A percentile compares a stretch with the other conserved stretches of the same genome.
Conservation (phyloP, 2,113 vertebrate genomes). For the Paramormyrops kingsleyae region DNA sequence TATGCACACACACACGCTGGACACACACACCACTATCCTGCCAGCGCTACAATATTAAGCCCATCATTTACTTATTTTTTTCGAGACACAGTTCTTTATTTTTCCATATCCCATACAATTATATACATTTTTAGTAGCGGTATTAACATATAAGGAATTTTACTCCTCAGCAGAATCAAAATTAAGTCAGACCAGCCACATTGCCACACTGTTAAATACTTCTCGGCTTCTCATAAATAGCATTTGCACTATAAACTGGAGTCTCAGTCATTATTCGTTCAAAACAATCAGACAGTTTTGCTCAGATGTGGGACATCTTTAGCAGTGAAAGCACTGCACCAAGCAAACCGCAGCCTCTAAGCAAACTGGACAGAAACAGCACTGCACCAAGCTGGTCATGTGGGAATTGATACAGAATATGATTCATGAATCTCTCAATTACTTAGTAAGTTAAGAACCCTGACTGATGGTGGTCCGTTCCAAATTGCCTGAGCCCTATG, state of each 20-base stretch:
- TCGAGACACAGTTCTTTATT: neutral
- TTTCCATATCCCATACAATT: neutral
- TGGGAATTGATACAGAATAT: conserved; percentile 55
- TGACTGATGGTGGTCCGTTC: conserved; percentile 50
- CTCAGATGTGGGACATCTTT: neutral
- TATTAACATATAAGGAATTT: neutral
- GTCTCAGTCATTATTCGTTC: neutral
- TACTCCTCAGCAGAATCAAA: neutral
- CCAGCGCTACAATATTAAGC: neutral
- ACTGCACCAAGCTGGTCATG: conserved; percentile 27
- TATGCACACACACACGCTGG: neutral
- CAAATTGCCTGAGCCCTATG: conserved; percentile 46
- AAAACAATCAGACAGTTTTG: neutral
- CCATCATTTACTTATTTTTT: neutral
- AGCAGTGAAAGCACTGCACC: conserved; percentile 15
- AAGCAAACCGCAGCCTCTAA: conserved; percentile 2
- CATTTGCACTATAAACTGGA: neutral
- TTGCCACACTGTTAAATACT: neutral
- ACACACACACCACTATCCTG: neutral
- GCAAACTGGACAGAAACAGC: conserved; percentile 6
- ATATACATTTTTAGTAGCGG: neutral
- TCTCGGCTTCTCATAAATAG: neutral
- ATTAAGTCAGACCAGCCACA: neutral
- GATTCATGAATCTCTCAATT: conserved; percentile 63
- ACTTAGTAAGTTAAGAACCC: conserved; percentile 55